Percentiles rank a stretch among this genome's conserved stretches.
phyloP scores from a whole-genome alignment of 2,797 vertebrate genomes.

The Brachyalestes nurse region DNA sequence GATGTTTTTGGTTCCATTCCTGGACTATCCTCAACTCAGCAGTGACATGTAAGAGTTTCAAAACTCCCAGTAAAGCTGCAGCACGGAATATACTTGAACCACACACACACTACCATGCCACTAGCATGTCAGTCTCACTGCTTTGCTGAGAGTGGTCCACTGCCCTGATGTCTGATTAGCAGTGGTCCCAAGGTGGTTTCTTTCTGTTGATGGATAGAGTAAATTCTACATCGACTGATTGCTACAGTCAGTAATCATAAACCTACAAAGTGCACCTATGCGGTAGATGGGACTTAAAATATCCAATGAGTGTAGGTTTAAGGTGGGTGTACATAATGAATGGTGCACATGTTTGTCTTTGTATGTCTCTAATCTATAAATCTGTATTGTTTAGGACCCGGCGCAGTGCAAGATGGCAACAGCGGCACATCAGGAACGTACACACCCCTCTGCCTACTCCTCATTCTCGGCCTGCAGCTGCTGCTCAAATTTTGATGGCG shows the following conservation, averaged over 20 bases:
- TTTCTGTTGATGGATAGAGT: not conserved
- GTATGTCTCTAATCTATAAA: not conserved
- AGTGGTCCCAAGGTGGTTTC: not conserved
- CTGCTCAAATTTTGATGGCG: constrained; percentile 93
- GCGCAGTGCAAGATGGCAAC: constrained; percentile 92
- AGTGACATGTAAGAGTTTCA: not conserved
- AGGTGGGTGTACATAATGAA: not conserved
- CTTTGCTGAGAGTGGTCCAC: not conserved
- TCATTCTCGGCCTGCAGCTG: constrained; percentile 82
- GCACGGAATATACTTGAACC: no score
- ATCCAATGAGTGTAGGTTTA: not conserved
- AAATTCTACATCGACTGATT: not conserved
- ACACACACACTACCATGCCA: not conserved
- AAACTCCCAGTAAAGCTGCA: not conserved
- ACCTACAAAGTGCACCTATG: not conserved
- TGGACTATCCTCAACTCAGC: not conserved
- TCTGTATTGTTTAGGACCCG: constrained; percentile 75
- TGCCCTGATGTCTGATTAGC: not conserved
- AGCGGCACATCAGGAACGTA: constrained; percentile 80
- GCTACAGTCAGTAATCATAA: not conserved
- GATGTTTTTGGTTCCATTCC: not conserved
- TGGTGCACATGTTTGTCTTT: not conserved
- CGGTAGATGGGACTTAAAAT: not conserved
- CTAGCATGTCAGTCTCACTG: not conserved
- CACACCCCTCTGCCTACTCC: constrained; percentile 85